Conservation (phyloP, 2,888 invertebrate genomes). For the Cheilosia vulpina region DNA sequence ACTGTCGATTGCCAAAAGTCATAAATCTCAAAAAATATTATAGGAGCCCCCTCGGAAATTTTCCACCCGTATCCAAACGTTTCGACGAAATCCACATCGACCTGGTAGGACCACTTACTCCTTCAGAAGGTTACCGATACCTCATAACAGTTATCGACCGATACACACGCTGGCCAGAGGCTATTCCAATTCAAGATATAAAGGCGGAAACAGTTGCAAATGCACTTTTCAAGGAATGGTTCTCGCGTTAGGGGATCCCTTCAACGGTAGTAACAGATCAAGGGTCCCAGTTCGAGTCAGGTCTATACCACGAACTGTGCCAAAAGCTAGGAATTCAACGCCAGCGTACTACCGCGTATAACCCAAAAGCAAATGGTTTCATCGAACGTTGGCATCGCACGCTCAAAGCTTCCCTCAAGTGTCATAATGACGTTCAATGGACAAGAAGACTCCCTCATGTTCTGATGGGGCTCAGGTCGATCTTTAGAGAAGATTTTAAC, state of each 20-base stretch:
- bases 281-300: constrained; percentile 2
- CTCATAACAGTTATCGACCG: background rate
- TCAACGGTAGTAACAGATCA: background rate
- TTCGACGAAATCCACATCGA: constrained; percentile 63
- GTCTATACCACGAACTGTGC: background rate
- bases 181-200: constrained; percentile 46
- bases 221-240: constrained; percentile 10
- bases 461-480: too few relatives aligned
- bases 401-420: background rate
- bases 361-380: constrained; percentile 16
- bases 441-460: too few relatives aligned
- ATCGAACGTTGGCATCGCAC: constrained; percentile 17
- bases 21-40: constrained; percentile 1
- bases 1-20: constrained; percentile 29
- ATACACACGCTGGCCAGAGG: constrained; percentile 40
- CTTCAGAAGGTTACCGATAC: constrained; percentile 17
- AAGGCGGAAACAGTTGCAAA: constrained; percentile 34
- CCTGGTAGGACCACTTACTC: constrained; percentile 38
- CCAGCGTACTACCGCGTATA: background rate
- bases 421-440: too few relatives aligned
- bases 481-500: too few relatives aligned
- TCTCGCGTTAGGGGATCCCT: background rate
- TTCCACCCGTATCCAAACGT: constrained; percentile 13
- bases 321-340: background rate
- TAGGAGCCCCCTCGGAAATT: constrained; percentile 16